Evolutionary conservation across 2,113 vertebrate genomes (phyloP).

Genomic region (Scalopus aquaticus): DNA sequence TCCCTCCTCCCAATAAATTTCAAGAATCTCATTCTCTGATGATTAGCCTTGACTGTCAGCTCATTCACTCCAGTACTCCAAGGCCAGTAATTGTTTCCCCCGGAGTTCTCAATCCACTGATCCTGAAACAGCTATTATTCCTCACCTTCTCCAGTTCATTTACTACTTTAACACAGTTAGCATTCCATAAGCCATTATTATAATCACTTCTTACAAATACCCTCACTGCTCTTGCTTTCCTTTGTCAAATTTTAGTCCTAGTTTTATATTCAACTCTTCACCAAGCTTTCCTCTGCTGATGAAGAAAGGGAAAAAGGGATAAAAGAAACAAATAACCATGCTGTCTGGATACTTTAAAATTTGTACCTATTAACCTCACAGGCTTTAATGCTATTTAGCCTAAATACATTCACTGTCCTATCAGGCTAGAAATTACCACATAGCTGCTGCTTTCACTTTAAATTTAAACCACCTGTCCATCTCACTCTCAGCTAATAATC

Average conservation of each 20-base stretch:
- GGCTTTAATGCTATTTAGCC: neutral
- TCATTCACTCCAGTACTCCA: neutral
- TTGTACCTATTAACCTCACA: neutral
- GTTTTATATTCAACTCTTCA: slow-evolving; percentile 9
- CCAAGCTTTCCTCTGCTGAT: neutral
- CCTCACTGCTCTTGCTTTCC: neutral
- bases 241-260: slow-evolving; percentile 38
- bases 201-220: neutral
- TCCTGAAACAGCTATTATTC: neutral
- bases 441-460: neutral
- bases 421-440: neutral
- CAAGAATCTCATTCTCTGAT: slow-evolving; percentile 5
- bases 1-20: neutral
- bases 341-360: neutral
- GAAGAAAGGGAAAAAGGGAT: neutral
- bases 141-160: neutral
- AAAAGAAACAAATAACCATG: neutral
- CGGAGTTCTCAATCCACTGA: neutral
- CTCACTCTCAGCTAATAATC: neutral
- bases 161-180: neutral
- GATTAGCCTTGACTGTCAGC: neutral
- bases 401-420: neutral
- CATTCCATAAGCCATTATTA: neutral
- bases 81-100: neutral
- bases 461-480: neutral